Evolutionary conservation across 2,797 vertebrate species (phyloP), one percentile per base, ranked within the genome.

Genomic region (Tokudaia tokunoshimensis): DNA sequence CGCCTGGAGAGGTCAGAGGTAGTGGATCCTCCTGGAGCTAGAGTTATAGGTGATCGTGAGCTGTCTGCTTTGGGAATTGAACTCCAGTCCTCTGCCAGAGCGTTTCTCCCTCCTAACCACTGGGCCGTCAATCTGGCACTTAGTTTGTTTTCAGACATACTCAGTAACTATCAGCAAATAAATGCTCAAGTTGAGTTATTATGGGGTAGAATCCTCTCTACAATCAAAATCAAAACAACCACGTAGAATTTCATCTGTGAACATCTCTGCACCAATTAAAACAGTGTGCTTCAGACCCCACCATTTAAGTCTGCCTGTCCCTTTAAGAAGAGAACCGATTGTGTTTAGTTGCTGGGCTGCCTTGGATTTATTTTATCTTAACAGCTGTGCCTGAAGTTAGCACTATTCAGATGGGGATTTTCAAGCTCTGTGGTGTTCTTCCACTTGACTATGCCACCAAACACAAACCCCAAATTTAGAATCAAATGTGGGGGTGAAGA

Each of bases 361-460:
- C 97, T 97, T 96, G 98, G 97, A 96, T 98, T 96, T 95, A 96
- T 97, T 98, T 98, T 98, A 98, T 98, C 97, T 97, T 86, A 98
- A 96, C 98, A 98, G 98, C 98, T 98, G 98, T 98, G 98, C 93
- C 96, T 98, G 94, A 97, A 98, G 97, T 89, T 44, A 55, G 81
- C 93, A 82, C 95, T 97, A 96, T 98, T 98, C 97, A 97, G 96
- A 98, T 96, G 94, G 97, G 94, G 96, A 76, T 92, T 98, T 97
- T 98, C 63, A 92, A 97, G 96, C 90, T 98, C 94, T 89, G 96
- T 95, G 96, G 24, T 97, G 78, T 85, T 94, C 96, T 92, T 70
- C 57, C 75, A 81, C 92, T 95, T 95, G 86, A 90, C 95, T 92
- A 80, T 67, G 63, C 92, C 97, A 81, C 20, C 41, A 89, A 92